phyloP scores from a whole-genome alignment of 1,140 invertebrate species.

The Epicauta chinensis region DNA sequence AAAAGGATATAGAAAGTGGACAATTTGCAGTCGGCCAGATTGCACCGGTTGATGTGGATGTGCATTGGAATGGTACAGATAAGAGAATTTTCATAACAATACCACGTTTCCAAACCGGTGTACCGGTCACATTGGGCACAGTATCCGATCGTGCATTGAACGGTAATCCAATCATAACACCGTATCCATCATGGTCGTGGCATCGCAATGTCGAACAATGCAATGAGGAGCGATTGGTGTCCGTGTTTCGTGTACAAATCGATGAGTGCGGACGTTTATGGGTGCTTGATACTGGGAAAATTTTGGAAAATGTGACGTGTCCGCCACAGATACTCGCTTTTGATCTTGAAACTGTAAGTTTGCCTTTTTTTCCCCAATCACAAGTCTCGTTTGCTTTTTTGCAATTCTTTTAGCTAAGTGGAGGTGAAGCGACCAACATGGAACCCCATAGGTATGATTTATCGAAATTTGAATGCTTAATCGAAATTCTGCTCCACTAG shows the following conservation, averaged over 20 bases:
- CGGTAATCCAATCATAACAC: constrained; percentile 47
- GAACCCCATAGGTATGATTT: no score
- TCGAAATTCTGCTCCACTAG: no score
- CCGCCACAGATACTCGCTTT: constrained; percentile 58
- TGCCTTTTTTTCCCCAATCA: no score
- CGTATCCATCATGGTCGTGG: constrained; percentile 50
- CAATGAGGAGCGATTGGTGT: constrained; percentile 17
- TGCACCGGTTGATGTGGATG: constrained; percentile 66
- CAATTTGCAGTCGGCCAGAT: constrained; percentile 54
- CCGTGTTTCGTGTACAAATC: constrained; percentile 31
- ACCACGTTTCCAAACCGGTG: constrained; percentile 63
- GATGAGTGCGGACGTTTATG: constrained; percentile 59
- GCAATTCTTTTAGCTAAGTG: not conserved
- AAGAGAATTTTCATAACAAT: constrained; percentile 57
- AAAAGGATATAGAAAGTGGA: constrained; percentile 48
- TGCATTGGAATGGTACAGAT: constrained; percentile 51
- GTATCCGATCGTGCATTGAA: constrained; percentile 46
- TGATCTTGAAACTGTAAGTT: constrained; percentile 46
- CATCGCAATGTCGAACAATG: constrained; percentile 39
- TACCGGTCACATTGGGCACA: constrained; percentile 61
- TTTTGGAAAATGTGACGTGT: constrained; percentile 47
- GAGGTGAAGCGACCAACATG: no score
- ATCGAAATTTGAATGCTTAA: no score
- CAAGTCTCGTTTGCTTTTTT: no score
- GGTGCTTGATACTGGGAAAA: constrained; percentile 58